Conservation (phyloP, 2,888 invertebrate species). For the Salpingus planirostris region DNA sequence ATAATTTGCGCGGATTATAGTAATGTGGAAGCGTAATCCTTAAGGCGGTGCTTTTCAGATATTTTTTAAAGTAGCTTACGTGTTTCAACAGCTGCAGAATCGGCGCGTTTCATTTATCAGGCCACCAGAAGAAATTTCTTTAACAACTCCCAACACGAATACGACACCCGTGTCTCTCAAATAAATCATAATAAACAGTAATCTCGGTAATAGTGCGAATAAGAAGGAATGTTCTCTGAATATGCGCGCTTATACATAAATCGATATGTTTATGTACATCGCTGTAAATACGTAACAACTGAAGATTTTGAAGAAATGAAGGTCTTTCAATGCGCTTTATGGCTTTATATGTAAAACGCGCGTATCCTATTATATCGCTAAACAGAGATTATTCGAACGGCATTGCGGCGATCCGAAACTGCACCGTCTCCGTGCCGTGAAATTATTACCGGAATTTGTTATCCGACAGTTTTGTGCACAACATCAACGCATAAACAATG, state of each 20-base stretch:
- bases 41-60: constrained; percentile 15
- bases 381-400: no score
- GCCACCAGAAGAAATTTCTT: constrained; percentile 7
- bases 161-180: background rate
- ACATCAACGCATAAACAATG: no score
- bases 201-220: constrained; percentile 12
- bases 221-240: constrained; percentile 9
- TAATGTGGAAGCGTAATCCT: constrained; percentile 12
- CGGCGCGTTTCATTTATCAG: constrained; percentile 14
- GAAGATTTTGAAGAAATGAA: constrained; percentile 10
- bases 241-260: constrained; percentile 6
- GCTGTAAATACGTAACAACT: constrained; percentile 10
- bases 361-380: no score
- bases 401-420: no score
- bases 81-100: constrained; percentile 15
- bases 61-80: constrained; percentile 18
- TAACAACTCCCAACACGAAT: constrained; percentile 8
- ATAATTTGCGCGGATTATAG: constrained; percentile 14
- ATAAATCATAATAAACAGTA: constrained; percentile 13
- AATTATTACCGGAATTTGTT: no score
- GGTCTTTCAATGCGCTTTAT: constrained; percentile 10
- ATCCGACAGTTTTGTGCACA: no score
- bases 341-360: no score
- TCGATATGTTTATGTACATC: constrained; percentile 12
- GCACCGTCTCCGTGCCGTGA: no score